Percentiles rank a stretch among this genome's conserved stretches.
phyloP scores from a whole-genome alignment of 2,888 invertebrate species.

The Lithophane socia region DNA sequence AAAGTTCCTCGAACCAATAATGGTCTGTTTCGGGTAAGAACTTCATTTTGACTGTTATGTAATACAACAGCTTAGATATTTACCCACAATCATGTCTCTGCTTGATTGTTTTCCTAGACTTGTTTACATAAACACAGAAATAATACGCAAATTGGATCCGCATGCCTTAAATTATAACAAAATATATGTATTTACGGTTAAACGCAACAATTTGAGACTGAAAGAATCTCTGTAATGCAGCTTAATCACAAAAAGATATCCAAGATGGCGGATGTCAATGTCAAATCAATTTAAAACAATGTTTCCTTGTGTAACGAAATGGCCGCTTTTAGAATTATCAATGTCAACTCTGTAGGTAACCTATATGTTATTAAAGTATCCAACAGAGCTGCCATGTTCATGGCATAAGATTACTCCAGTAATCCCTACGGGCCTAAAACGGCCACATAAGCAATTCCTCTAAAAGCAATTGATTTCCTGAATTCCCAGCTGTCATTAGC shows the following conservation, averaged over 20 bases:
- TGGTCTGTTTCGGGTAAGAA: too few species aligned
- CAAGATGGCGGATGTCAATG: constrained; percentile 43
- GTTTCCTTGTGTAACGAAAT: constrained; percentile 26
- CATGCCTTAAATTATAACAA: constrained; percentile 20
- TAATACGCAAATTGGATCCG: background rate
- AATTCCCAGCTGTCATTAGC: too few species aligned
- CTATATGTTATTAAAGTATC: too few species aligned
- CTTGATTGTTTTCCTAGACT: background rate
- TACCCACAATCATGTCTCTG: background rate
- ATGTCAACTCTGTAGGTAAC: background rate
- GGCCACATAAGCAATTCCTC: too few species aligned
- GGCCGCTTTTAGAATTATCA: constrained; percentile 18
- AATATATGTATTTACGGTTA: constrained; percentile 20
- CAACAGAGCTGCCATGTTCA: too few species aligned
- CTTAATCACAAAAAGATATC: constrained; percentile 26
- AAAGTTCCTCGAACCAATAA: too few species aligned
- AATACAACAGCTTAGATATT: background rate
- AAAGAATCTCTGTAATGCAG: constrained; percentile 26
- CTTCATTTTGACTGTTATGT: too few species aligned
- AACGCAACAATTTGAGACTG: constrained; percentile 25
- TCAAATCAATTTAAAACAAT: constrained; percentile 39
- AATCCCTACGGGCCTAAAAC: too few species aligned
- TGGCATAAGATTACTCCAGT: background rate
- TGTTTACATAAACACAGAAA: background rate
- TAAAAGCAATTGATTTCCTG: too few species aligned